Percentiles rank a stretch among this genome's conserved stretches.
These are phyloP conservation scores for Protosalanx chinensis DNA, from an alignment of 2,797 vertebrate genomes.

Conservation along the genomic window DNA sequence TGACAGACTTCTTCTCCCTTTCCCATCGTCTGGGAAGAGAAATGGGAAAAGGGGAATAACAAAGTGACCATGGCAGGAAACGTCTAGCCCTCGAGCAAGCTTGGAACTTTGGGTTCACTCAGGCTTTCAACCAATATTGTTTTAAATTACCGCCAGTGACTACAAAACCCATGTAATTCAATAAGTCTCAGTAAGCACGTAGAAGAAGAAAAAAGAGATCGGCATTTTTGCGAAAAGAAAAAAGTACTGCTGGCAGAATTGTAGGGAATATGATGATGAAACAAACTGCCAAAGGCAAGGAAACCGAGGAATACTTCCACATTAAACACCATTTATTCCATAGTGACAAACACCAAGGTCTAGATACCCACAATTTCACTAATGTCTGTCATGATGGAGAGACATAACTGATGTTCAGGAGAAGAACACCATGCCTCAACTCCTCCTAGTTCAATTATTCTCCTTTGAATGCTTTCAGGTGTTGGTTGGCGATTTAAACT, in stretches of 20 bases:
- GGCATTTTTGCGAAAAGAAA: slow-evolving; percentile 29
- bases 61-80: slow-evolving; percentile 56
- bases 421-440: too few relatives aligned
- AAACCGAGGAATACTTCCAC: slow-evolving; percentile 18
- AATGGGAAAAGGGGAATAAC: slow-evolving; percentile 14
- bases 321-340: slow-evolving; percentile 6
- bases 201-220: slow-evolving; percentile 10
- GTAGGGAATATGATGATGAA: slow-evolving; percentile 44
- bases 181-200: slow-evolving; percentile 16
- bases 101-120: slow-evolving; percentile 38
- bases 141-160: slow-evolving; percentile 35
- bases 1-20: slow-evolving; percentile 42
- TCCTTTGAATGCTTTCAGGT: too few relatives aligned
- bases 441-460: too few relatives aligned
- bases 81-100: slow-evolving; percentile 30
- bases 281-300: slow-evolving; percentile 25
- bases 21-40: slow-evolving; percentile 41
- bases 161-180: slow-evolving; percentile 29
- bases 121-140: slow-evolving; percentile 29
- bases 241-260: slow-evolving; percentile 41
- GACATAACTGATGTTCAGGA: too few relatives aligned
- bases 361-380: slow-evolving; percentile 9
- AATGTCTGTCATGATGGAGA: too few relatives aligned
- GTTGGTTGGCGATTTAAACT: too few relatives aligned
- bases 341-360: neutral